Evolutionary conservation across 1,140 invertebrate genomes (phyloP).

Genomic region (Brachionus plicatilis): DNA sequence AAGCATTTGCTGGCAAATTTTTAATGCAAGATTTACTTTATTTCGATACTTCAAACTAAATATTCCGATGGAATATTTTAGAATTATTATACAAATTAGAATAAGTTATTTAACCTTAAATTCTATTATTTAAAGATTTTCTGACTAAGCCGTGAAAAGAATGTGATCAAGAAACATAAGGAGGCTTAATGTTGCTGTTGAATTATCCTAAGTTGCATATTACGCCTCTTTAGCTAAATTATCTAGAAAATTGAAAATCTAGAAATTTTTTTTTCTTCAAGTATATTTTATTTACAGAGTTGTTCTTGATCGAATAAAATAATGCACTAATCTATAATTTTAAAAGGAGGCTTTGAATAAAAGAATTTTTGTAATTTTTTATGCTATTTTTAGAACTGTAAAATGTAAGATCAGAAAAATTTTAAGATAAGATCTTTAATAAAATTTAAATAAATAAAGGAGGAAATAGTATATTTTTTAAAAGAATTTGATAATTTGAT

Average conservation of each 20-base stretch:
- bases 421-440: no score
- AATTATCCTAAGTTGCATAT: neutral
- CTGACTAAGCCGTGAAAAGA: neutral
- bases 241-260: neutral
- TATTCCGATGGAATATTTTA: neutral
- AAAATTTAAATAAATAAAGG: neutral
- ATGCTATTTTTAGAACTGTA: no score
- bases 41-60: neutral
- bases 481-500: no score
- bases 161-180: neutral
- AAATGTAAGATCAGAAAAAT: no score
- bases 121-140: neutral
- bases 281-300: neutral
- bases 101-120: neutral
- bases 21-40: neutral
- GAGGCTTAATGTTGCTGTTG: neutral
- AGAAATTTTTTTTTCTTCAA: neutral
- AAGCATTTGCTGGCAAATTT: neutral
- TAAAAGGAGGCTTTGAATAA: no score
- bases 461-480: neutral
- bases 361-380: no score
- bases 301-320: no score
- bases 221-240: no score
- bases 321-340: no score
- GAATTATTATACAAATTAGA: neutral